Conservation (phyloP, 2,888 invertebrate species). For the Chrysolina americana region DNA sequence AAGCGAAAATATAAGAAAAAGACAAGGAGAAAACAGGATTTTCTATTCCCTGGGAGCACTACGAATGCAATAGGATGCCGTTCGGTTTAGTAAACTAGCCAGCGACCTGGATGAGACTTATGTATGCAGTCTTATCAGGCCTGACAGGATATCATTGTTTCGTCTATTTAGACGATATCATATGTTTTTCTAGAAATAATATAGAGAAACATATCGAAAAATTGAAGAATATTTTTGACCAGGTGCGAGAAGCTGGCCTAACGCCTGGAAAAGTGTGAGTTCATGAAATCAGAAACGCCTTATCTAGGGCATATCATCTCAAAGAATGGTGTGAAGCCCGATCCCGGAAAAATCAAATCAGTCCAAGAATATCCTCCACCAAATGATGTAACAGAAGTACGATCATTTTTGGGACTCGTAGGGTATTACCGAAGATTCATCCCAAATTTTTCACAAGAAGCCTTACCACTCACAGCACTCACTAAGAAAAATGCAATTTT, state of each 20-base stretch:
- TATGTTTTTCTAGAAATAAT: constrained; percentile 38
- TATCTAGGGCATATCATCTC: constrained; percentile 44
- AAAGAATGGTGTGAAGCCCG: constrained; percentile 40
- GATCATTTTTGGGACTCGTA: constrained; percentile 52
- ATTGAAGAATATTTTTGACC: constrained; percentile 43
- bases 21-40: constrained; percentile 50
- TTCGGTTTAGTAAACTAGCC: constrained; percentile 59
- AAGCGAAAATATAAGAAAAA: constrained; percentile 41
- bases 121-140: constrained; percentile 54
- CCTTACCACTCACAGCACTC: constrained; percentile 39
- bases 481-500: constrained; percentile 40
- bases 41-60: constrained; percentile 54
- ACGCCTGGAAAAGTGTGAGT: constrained; percentile 49
- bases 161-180: constrained; percentile 52
- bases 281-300: constrained; percentile 39
- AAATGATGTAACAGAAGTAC: constrained; percentile 39
- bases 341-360: constrained; percentile 39
- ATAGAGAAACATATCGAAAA: constrained; percentile 43
- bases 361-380: constrained; percentile 37
- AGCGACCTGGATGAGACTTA: constrained; percentile 49
- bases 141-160: constrained; percentile 46
- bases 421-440: too few species aligned
- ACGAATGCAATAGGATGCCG: constrained; percentile 50
- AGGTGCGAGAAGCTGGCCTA: constrained; percentile 44
- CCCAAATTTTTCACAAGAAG: constrained; percentile 35